A percentile compares a stretch with the other conserved stretches of the same genome.
Conservation (phyloP, 53 echinoderm and acorn worm genomes). For the Luidia sarsii region DNA sequence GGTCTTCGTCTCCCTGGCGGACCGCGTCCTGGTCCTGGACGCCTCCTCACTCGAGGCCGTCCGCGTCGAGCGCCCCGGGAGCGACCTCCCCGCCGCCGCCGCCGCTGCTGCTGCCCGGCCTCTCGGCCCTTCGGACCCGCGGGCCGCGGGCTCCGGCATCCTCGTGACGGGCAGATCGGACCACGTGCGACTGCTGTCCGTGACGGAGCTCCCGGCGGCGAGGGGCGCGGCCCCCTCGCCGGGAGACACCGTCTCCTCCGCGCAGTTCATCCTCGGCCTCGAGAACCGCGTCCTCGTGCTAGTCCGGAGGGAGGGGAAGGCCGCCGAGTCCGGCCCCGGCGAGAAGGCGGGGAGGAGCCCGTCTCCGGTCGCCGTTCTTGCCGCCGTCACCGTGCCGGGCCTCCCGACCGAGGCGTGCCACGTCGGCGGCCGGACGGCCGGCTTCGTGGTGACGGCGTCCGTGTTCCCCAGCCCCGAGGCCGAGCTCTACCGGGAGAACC, state of each 20-base stretch:
- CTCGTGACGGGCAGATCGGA: slow-evolving; percentile 18
- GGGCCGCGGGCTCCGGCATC: not conserved
- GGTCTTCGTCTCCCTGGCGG: slow-evolving; percentile 21
- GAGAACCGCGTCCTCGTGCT: slow-evolving; percentile 33
- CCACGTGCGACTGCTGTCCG: slow-evolving; percentile 1
- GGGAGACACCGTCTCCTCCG: not conserved
- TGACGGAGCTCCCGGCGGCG: not conserved
- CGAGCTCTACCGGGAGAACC: slow-evolving; percentile 28
- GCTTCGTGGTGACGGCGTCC: slow-evolving; percentile 24
- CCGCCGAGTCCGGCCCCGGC: too few species aligned
- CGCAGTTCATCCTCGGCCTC: slow-evolving; percentile 20
- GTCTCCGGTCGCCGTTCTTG: not conserved
- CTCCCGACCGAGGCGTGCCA: slow-evolving; percentile 29
- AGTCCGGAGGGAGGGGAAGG: not conserved
- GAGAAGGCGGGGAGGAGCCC: not conserved
- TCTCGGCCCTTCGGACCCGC: too few species aligned
- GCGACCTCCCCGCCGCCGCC: not conserved
- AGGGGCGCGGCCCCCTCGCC: too few species aligned
- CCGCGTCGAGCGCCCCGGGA: not conserved
- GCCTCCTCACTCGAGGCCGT: slow-evolving; percentile 21
- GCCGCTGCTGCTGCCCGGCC: not conserved
- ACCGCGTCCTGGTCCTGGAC: slow-evolving; percentile 20
- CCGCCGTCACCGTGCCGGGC: slow-evolving; percentile 10
- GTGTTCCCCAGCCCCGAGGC: not conserved
- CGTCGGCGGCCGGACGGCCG: not conserved